These are phyloP conservation scores for Anisognathus igniventris DNA, from an alignment of 2,797 vertebrate species.

Conservation along the genomic window DNA sequence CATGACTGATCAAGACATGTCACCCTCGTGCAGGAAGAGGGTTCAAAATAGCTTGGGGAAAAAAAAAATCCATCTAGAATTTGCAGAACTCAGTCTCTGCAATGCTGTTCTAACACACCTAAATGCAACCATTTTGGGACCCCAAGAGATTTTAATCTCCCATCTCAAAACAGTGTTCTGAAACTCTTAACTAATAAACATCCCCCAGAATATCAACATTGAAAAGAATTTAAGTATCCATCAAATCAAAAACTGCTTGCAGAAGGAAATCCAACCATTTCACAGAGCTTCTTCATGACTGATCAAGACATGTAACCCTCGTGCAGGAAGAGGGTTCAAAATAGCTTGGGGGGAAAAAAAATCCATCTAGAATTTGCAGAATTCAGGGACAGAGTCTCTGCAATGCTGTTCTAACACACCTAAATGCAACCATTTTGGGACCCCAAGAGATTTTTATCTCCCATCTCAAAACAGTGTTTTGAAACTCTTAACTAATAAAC, in stretches of 20 bases:
- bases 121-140: not conserved
- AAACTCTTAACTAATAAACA: too few relatives aligned
- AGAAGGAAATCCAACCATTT: too few relatives aligned
- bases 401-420: not conserved
- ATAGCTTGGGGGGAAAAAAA: not conserved
- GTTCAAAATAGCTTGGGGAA: not conserved
- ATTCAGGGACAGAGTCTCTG: not conserved
- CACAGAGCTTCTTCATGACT: not conserved
- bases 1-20: not conserved
- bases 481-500: too few relatives aligned
- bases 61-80: not conserved
- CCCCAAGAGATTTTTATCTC: not conserved
- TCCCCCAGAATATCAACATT: too few relatives aligned
- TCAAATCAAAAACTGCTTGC: too few relatives aligned
- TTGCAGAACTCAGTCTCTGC: not conserved
- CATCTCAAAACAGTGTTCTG: too few relatives aligned
- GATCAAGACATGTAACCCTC: not conserved
- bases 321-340: not conserved
- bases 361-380: not conserved
- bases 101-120: not conserved
- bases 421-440: not conserved
- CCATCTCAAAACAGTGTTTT: too few relatives aligned
- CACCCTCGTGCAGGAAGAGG: not conserved
- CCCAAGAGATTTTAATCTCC: not conserved
- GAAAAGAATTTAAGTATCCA: too few relatives aligned